Percentiles rank a stretch among this genome's conserved stretches.
Evolutionary conservation across 2,797 vertebrate species (phyloP).

Genomic region (Semotilus atromaculatus): DNA sequence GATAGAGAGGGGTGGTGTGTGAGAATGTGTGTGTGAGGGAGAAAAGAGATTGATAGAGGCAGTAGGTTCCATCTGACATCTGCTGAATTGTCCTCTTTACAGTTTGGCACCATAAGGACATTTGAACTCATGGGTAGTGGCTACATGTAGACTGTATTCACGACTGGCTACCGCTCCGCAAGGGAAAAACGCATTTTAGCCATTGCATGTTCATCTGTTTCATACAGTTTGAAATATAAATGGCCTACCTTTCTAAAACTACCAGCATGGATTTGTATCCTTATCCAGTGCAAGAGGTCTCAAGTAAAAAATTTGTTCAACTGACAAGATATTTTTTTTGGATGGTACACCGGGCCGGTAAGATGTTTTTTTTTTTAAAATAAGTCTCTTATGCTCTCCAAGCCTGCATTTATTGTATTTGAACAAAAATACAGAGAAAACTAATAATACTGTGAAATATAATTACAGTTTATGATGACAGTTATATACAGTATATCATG

Average conservation of each 20-base stretch:
- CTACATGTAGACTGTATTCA: constrained; percentile 13
- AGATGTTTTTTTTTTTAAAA: not conserved
- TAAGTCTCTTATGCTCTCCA: not conserved
- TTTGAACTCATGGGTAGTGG: constrained; percentile 35
- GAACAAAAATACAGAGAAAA: too few species aligned
- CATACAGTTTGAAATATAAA: not conserved
- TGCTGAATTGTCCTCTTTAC: constrained; percentile 51
- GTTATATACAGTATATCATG: too few species aligned
- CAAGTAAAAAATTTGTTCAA: not conserved
- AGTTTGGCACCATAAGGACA: constrained; percentile 40
- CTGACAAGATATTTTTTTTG: not conserved
- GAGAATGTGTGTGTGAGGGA: constrained; percentile 27
- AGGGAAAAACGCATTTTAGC: not conserved
- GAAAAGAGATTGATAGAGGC: constrained; percentile 47
- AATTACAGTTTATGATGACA: too few species aligned
- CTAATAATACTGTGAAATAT: too few species aligned
- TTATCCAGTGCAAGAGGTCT: not conserved
- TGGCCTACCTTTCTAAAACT: not conserved
- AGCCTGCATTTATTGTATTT: not conserved
- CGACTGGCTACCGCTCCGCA: not conserved
- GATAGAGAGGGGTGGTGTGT: constrained; percentile 47
- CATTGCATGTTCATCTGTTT: not conserved
- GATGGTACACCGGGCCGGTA: not conserved
- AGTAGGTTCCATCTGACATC: constrained; percentile 47
- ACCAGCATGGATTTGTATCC: not conserved